A percentile compares a stretch with the other conserved stretches of the same genome.
Evolutionary conservation across 2,888 invertebrate species (phyloP).

Genomic region (Hedya salicella): DNA sequence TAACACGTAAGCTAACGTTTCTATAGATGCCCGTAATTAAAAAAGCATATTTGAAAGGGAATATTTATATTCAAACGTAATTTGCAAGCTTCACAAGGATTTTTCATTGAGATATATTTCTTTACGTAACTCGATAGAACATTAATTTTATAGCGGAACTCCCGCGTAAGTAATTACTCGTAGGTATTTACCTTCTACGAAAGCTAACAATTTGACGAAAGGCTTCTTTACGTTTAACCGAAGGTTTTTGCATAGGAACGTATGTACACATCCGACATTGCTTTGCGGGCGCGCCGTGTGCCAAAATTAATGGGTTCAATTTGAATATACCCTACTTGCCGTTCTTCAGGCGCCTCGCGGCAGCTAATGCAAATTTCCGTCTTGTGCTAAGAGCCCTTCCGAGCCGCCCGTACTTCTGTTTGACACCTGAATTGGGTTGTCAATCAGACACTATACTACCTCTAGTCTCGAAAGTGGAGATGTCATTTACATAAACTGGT

Average conservation of each 20-base stretch:
- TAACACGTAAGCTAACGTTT: slow-evolving; percentile 49
- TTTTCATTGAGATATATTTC: slow-evolving; percentile 23
- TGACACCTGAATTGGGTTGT: slow-evolving; percentile 67
- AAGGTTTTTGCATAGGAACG: slow-evolving; percentile 11
- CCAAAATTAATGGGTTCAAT: slow-evolving; percentile 71
- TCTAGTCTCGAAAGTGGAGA: slow-evolving; percentile 2
- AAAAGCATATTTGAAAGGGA: background rate
- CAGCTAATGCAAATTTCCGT: slow-evolving; percentile 66
- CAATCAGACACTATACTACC: slow-evolving; percentile 59
- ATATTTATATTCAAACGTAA: slow-evolving; percentile 20
- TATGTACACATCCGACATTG: slow-evolving; percentile 30
- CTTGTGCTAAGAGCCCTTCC: slow-evolving; percentile 56
- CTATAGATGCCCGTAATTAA: slow-evolving; percentile 39
- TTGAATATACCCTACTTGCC: slow-evolving; percentile 69
- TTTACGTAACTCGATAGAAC: slow-evolving; percentile 26
- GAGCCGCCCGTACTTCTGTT: slow-evolving; percentile 67
- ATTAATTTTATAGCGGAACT: slow-evolving; percentile 38
- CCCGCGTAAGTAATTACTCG: slow-evolving; percentile 43
- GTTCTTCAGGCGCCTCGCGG: slow-evolving; percentile 59
- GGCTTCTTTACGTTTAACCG: slow-evolving; percentile 36
- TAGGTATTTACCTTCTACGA: slow-evolving; percentile 42
- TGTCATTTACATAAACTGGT: background rate
- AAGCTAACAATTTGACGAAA: slow-evolving; percentile 44
- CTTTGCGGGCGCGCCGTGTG: slow-evolving; percentile 57
- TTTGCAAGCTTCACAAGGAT: slow-evolving; percentile 8